A percentile compares a stretch with the other conserved stretches of the same genome.
These are phyloP conservation scores for Penaeus indicus DNA, from an alignment of 1,140 invertebrate species.

Conservation along the genomic window DNA sequence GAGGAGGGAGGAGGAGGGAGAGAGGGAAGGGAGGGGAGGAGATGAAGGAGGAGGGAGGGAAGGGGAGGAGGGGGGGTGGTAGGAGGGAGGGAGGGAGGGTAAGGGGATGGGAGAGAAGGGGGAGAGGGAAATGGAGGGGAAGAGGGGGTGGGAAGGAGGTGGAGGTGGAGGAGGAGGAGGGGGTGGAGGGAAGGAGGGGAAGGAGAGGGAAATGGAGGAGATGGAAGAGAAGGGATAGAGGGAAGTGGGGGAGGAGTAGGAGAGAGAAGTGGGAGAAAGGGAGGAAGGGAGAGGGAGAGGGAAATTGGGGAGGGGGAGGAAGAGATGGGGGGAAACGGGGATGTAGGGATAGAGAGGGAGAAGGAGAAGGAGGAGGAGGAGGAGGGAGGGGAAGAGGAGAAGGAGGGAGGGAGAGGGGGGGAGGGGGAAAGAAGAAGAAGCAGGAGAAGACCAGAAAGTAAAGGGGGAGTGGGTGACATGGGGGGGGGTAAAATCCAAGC, in stretches of 20 bases:
- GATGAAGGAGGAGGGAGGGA: neutral
- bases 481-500: too few relatives aligned
- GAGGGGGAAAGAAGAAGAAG: too few relatives aligned
- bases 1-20: neutral
- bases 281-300: neutral
- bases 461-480: too few relatives aligned
- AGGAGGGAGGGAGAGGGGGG: neutral
- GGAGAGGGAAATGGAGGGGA: neutral
- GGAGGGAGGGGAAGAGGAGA: neutral
- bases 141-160: neutral
- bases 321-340: neutral
- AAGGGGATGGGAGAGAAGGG: neutral
- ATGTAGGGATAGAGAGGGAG: neutral
- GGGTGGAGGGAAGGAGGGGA: neutral
- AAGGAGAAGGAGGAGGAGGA: neutral
- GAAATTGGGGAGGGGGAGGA: neutral
- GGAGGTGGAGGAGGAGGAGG: neutral
- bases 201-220: neutral
- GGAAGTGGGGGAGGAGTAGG: too few relatives aligned
- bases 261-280: neutral
- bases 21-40: neutral
- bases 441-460: too few relatives aligned
- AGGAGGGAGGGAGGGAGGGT: neutral
- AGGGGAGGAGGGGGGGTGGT: neutral
- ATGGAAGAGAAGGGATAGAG: neutral